Base-by-base conservation (phyloP, 2,113 vertebrate species). In the Stigmatopora argus region DNA sequence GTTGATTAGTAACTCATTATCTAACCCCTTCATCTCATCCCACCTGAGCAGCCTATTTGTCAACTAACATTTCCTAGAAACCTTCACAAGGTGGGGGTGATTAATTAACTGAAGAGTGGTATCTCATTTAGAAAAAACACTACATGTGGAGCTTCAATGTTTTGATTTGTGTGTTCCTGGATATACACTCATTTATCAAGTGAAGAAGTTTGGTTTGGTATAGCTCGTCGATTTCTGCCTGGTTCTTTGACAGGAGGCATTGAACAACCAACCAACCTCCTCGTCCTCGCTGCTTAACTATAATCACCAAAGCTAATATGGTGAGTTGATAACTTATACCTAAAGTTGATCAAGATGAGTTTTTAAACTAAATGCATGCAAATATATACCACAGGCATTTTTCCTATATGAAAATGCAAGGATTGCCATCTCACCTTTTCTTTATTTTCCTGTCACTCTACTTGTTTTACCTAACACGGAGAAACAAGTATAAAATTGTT, bases 1-100 rank as follows among this genome's bases (percentile, higher is more conserved):
- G 67, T 67, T 89, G 82, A 89, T 85, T 87, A 90, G 80, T 82
- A 69, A 46, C 78, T 90, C 84, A 78, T 89, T 89, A 90, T 82
- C 72, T 71, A 31, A 83, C 77, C 69, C 82, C 80, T 89, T 91
- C 87, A 89, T 88, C 82, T 81, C 66, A 64, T 64, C 62, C 83
- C 72, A 78, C 79, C 65, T 82, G 82, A 87, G 82, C 68, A 65
- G 72, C 73, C 79, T 59, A 83, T 89, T 91, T 90, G 83, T 89
- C 83, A 76, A 59, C 77, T 73, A 85, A 85, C 61, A 75, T 73
- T 76, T 70, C 71, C 59, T 49, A 67, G 77, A 59, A 77, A 77
- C 72, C 64, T 81, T 79, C 79, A 80, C 67, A 77, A 75, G 69
- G 61, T 73, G 66, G 45, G 44, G 71, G 79, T 74, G 69, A 85